Percentiles rank a stretch among this genome's conserved stretches.
These are phyloP conservation scores for Etheostoma cragini DNA, from an alignment of 2,113 vertebrate species.

Conservation along the genomic window DNA sequence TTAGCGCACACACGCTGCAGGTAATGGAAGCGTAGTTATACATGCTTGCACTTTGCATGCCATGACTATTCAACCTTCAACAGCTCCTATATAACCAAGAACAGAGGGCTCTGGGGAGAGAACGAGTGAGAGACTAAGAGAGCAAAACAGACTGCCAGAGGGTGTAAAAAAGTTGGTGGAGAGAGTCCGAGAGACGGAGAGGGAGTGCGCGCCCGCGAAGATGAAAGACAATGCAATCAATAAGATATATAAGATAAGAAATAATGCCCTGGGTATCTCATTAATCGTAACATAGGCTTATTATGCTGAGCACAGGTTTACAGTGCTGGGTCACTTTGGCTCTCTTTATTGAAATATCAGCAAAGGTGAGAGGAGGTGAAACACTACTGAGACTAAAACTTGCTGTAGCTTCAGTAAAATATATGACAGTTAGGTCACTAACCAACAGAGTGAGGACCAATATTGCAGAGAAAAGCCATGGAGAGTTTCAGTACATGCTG, in stretches of 20 bases:
- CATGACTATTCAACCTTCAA: slow-evolving; percentile 83
- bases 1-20: slow-evolving; percentile 72
- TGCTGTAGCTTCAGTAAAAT: slow-evolving; percentile 69
- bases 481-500: background rate
- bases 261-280: slow-evolving; percentile 86
- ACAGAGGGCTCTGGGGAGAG: slow-evolving; percentile 61
- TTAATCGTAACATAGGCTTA: slow-evolving; percentile 83
- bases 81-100: slow-evolving; percentile 65
- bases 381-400: slow-evolving; percentile 63
- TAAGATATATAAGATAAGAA: slow-evolving; percentile 88
- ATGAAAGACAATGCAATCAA: slow-evolving; percentile 86
- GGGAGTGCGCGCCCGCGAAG: slow-evolving; percentile 59
- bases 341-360: slow-evolving; percentile 81
- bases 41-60: slow-evolving; percentile 79
- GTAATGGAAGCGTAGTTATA: slow-evolving; percentile 75
- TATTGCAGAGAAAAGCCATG: slow-evolving; percentile 14
- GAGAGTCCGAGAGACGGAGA: slow-evolving; percentile 38
- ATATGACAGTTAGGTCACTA: slow-evolving; percentile 60
- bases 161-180: slow-evolving; percentile 57
- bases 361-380: slow-evolving; percentile 72
- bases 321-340: slow-evolving; percentile 82
- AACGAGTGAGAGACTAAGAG: slow-evolving; percentile 61
- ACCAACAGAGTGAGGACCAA: slow-evolving; percentile 26
- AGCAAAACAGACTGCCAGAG: slow-evolving; percentile 73
- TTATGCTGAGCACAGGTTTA: slow-evolving; percentile 84